Base-by-base conservation (phyloP, 1,140 invertebrate species). In the Tetramorium parvispinum region DNA sequence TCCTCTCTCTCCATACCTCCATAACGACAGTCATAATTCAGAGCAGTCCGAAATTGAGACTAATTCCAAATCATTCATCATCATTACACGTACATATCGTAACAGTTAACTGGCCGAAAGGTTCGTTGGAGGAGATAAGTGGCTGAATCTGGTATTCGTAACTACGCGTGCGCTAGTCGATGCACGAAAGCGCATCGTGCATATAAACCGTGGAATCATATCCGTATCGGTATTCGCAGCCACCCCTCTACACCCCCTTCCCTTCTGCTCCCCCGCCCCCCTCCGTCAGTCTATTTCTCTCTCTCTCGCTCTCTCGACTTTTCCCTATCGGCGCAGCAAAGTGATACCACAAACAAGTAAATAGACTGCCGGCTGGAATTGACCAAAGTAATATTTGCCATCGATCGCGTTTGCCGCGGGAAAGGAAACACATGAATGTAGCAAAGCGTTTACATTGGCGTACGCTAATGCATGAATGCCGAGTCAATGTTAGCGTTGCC, bases 271-370 rank as follows among this genome's bases (percentile, higher is more conserved):
- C 49, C 16, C 51, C 4, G 51, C 40, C 8, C 0, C 40, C 0
- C 40, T 11, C 8, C 2, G 8, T 3, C 32, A 32, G 32, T 32
- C 32, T 32, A 32, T 32, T 32, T 53, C 16, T 53, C 46, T 46
- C 49, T 13, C 66, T 10, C 78, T 43, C 53, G 21, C 55, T n/a
- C 53, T 16, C 37, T 7, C 68, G 68, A 83, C 79, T 83, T 83
- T 83, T 75, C 68, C 53, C 68, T 75, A 75, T 81, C 89, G 59
- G 43, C 66, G 59, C 32, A 82, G 70, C 85, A 89, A 89, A 89
- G 88, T 87, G 88, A 89, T 89, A 89, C 88, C 88, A 70, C 88
- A 85, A 89, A 89, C 88, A 88, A 89, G 88, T 89, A 89, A 89
- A 89, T 89, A 89, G 88, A 89, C 88, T 89, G 63, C 73, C 83